Evolutionary conservation across 2,797 vertebrate genomes (phyloP).

Genomic region (Mastacembelus armatus): DNA sequence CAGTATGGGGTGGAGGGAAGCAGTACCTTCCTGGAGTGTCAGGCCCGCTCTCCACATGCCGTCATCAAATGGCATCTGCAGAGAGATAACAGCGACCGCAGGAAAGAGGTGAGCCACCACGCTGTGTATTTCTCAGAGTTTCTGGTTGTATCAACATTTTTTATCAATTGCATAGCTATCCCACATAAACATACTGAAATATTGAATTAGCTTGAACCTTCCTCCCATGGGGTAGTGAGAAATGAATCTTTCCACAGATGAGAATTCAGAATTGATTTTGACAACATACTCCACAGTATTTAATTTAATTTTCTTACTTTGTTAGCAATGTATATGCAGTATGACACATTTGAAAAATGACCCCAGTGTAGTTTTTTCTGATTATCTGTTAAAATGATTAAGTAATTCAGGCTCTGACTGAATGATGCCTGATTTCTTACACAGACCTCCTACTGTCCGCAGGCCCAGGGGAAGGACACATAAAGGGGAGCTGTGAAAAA

Average conservation of each 20-base stretch:
- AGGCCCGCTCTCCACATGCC: constrained; percentile 95
- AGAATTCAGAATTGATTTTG: constrained; percentile 10
- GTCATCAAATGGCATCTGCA: constrained; percentile 95
- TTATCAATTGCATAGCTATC: background rate
- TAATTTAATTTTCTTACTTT: constrained; percentile 26
- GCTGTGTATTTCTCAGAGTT: constrained; percentile 6
- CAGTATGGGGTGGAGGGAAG: constrained; percentile 97
- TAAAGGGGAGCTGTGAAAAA: constrained; percentile 55
- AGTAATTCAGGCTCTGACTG: constrained; percentile 35
- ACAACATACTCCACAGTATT: constrained; percentile 20
- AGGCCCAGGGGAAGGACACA: constrained; percentile 44
- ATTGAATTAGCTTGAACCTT: background rate
- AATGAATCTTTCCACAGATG: constrained; percentile 28
- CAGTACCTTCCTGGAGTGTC: constrained; percentile 96
- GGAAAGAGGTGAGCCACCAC: constrained; percentile 89
- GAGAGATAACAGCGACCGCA: constrained; percentile 93
- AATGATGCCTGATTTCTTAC: constrained; percentile 39
- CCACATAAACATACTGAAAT: background rate
- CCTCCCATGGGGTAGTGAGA: background rate
- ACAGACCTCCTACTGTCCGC: constrained; percentile 47
- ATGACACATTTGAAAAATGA: constrained; percentile 43
- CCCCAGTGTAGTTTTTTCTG: constrained; percentile 10
- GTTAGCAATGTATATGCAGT: constrained; percentile 20
- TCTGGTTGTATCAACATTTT: background rate
- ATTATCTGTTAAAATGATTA: constrained; percentile 49